A percentile compares a stretch with the other conserved stretches of the same genome.
These are phyloP conservation scores for Athalia rosae DNA, from an alignment of 2,888 invertebrate genomes.

Conservation along the genomic window DNA sequence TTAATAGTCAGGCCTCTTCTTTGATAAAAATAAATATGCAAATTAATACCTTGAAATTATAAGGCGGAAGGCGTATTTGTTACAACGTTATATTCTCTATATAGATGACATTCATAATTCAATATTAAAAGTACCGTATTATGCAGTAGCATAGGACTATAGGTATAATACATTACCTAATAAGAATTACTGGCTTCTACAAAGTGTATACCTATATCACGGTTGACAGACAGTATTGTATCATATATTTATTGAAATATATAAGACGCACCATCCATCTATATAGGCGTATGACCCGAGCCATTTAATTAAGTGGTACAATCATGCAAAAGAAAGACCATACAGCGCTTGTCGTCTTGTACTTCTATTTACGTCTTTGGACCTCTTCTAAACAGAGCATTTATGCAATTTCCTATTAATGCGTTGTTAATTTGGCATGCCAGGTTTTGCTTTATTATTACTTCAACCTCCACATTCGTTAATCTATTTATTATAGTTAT, in stretches of 20 bases:
- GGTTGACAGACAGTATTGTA: slow-evolving; percentile 29
- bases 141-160: slow-evolving; percentile 27
- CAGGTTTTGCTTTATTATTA: not conserved
- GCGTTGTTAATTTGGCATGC: slow-evolving; percentile 31
- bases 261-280: slow-evolving; percentile 4
- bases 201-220: slow-evolving; percentile 16
- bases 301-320: slow-evolving; percentile 40
- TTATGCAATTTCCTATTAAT: slow-evolving; percentile 38
- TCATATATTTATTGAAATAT: slow-evolving; percentile 24
- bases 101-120: slow-evolving; percentile 36
- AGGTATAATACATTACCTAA: slow-evolving; percentile 35
- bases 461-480: not conserved
- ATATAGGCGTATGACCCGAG: slow-evolving; percentile 23
- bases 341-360: slow-evolving; percentile 4
- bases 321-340: slow-evolving; percentile 31
- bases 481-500: no score
- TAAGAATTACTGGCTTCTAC: slow-evolving; percentile 28
- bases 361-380: slow-evolving; percentile 34
- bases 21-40: slow-evolving; percentile 39
- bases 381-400: slow-evolving; percentile 7
- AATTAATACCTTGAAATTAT: slow-evolving; percentile 42
- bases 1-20: slow-evolving; percentile 5
- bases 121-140: slow-evolving; percentile 39
- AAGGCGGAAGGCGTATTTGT: slow-evolving; percentile 10
- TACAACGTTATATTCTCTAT: not conserved